A percentile compares a stretch with the other conserved stretches of the same genome.
Conservation (phyloP, 2,113 vertebrate species). For the Gnathonemus longibarbis region DNA sequence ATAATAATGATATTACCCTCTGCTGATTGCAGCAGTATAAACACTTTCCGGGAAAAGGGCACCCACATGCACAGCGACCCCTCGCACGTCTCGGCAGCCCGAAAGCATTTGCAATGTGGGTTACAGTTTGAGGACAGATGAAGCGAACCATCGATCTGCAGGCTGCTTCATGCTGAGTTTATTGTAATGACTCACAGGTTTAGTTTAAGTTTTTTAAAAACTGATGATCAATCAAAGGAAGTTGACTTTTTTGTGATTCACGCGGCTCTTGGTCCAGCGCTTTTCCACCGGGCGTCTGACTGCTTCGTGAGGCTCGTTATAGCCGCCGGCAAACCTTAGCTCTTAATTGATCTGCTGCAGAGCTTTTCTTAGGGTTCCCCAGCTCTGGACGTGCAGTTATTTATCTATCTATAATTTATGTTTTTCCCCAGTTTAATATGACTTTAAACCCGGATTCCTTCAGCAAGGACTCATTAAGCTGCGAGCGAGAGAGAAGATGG, state of each 20-base stretch:
- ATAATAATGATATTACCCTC: slow-evolving; percentile 48
- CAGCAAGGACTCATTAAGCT: not conserved
- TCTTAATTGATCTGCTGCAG: not conserved
- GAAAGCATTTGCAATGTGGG: not conserved
- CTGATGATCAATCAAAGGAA: not conserved
- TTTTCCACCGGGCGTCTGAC: not conserved
- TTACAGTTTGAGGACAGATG: not conserved
- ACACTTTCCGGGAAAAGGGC: not conserved
- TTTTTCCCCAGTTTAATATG: not conserved
- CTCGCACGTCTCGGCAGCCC: not conserved
- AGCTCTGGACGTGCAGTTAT: not conserved
- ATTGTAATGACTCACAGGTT: not conserved
- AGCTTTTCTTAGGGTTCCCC: not conserved
- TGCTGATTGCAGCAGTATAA: slow-evolving; percentile 19
- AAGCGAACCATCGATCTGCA: not conserved
- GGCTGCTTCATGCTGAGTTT: not conserved
- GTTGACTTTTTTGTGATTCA: not conserved
- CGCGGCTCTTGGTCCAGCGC: not conserved
- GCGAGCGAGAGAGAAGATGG: not conserved
- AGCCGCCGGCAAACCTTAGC: not conserved
- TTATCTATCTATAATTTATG: not conserved
- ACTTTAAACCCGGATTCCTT: not conserved
- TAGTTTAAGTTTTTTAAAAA: not conserved
- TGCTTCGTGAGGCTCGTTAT: not conserved
- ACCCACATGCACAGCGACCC: not conserved